Evolutionary conservation across 1,140 invertebrate species (phyloP).

Genomic region (Apocrypta bakeri): DNA sequence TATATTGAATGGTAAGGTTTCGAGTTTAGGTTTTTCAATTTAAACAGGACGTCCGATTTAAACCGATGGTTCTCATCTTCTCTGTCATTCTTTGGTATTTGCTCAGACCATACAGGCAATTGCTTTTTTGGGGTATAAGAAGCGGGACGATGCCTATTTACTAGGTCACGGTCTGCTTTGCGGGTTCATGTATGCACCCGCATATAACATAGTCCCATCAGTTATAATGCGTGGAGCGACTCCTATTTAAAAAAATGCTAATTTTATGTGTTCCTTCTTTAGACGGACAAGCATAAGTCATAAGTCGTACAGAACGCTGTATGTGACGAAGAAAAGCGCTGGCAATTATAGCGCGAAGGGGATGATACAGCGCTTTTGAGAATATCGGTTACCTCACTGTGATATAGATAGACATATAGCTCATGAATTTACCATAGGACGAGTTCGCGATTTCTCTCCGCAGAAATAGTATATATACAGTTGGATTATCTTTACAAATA

Average conservation of each 20-base stretch:
- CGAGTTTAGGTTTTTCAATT: too few relatives aligned
- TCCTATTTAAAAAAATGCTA: conserved; percentile 39
- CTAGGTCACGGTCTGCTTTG: not conserved
- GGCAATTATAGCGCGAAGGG: conserved; percentile 33
- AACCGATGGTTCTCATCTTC: too few relatives aligned
- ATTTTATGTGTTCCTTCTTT: conserved; percentile 26
- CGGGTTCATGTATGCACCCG: not conserved
- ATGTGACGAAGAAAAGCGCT: not conserved
- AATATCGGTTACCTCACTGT: not conserved
- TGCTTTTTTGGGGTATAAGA: too few relatives aligned
- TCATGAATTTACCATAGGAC: conserved; percentile 39
- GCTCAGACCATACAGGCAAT: not conserved
- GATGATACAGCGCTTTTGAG: conserved; percentile 30
- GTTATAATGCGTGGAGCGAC: not conserved
- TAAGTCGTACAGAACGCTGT: not conserved
- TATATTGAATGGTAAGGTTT: too few relatives aligned
- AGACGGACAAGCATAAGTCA: not conserved
- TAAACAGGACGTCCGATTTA: too few relatives aligned
- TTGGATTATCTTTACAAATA: too few relatives aligned
- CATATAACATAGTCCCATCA: not conserved
- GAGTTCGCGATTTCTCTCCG: not conserved
- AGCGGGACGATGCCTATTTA: not conserved
- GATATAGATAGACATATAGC: not conserved
- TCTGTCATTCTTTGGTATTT: too few relatives aligned
- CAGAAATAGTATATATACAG: too few relatives aligned